phyloP scores from a whole-genome alignment of 2,888 invertebrate species.

The Drosophila borborema region DNA sequence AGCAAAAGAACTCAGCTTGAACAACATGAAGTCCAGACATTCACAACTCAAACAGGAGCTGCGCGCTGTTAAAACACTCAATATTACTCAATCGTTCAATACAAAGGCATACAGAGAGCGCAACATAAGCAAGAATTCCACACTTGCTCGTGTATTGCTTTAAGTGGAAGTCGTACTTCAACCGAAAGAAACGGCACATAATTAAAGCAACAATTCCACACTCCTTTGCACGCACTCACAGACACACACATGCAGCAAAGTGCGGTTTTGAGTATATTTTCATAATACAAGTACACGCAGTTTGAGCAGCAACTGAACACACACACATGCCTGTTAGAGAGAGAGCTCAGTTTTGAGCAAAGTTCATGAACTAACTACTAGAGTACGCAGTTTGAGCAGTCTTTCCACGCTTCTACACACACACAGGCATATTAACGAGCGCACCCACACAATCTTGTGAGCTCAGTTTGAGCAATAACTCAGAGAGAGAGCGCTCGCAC shows the following conservation, averaged over 20 bases:
- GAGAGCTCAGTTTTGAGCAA: background rate
- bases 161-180: constrained; percentile 9
- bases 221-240: background rate
- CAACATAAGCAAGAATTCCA: background rate
- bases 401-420: background rate
- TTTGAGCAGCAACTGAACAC: background rate
- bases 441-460: no score
- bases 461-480: no score
- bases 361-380: background rate
- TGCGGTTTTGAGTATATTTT: background rate
- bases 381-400: background rate
- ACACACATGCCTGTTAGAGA: background rate
- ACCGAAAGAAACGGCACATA: background rate
- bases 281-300: background rate
- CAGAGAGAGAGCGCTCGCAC: no score
- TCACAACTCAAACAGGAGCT: background rate
- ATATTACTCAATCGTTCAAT: constrained; percentile 1
- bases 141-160: background rate
- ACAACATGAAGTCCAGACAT: background rate
- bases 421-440: no score
- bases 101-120: constrained; percentile 31
- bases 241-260: no score
- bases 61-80: background rate
- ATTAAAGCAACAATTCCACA: background rate
- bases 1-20: background rate